phyloP scores from a whole-genome alignment of 2,888 invertebrate species.

The Coelinius sp. region DNA sequence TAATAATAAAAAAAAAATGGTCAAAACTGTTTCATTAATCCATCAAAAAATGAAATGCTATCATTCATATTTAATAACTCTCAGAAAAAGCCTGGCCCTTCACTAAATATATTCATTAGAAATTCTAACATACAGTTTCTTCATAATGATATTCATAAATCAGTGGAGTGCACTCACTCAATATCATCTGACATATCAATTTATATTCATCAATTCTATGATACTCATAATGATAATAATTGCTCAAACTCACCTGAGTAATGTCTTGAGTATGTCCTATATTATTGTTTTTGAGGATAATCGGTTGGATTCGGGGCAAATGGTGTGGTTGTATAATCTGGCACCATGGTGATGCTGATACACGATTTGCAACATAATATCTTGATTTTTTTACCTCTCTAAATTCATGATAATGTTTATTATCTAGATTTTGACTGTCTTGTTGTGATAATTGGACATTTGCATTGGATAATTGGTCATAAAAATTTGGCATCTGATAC shows the following conservation, averaged over 20 bases:
- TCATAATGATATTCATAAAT: too few relatives aligned
- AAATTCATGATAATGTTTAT: neutral
- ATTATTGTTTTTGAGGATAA: slow-evolving; percentile 37
- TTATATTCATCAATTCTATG: neutral
- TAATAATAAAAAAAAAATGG: too few relatives aligned
- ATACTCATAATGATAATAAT: too few relatives aligned
- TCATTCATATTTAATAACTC: too few relatives aligned
- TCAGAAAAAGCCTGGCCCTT: too few relatives aligned
- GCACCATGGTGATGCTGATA: slow-evolving; percentile 66
- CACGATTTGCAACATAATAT: slow-evolving; percentile 64
- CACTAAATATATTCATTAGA: too few relatives aligned
- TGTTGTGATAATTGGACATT: neutral
- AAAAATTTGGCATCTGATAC: too few relatives aligned
- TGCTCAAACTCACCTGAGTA: slow-evolving; percentile 15
- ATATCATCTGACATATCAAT: neutral
- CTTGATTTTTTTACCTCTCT: slow-evolving; percentile 42
- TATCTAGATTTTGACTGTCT: slow-evolving; percentile 8
- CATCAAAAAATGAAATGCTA: too few relatives aligned
- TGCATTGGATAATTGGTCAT: too few relatives aligned
- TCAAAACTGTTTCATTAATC: too few relatives aligned
- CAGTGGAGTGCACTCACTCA: neutral
- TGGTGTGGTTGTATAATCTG: slow-evolving; percentile 64
- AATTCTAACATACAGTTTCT: too few relatives aligned
- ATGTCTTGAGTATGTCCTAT: neutral
- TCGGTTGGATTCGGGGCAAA: slow-evolving; percentile 60